Base-by-base conservation (phyloP, 1,140 invertebrate species). In the Neodiprion virginianus region DNA sequence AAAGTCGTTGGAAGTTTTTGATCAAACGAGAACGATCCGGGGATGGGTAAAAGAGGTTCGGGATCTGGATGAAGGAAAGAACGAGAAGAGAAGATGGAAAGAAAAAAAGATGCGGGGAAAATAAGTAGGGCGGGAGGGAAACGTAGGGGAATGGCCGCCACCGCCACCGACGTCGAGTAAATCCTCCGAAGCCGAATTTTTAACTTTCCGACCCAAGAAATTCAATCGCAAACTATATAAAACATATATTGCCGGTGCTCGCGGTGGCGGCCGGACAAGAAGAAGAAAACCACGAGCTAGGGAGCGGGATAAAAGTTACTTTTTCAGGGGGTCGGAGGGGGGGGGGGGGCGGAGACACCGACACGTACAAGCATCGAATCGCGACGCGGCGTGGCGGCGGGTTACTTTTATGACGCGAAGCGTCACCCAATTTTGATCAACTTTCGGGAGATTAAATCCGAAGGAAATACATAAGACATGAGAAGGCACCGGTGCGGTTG, bases 391-490 rank as follows among this genome's bases (percentile, higher is more conserved):
- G 69, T 71, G 17, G 69, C 66, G 61, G 48, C 65, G 48, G 48
- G 67, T 72, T 75, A 78, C 76, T 78, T 78, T 76, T 76, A 76
- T 78, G 74, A 78, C 53, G n/a, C n/a, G 53, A 61, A 67, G 23
- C 28, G 65, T 47, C 71, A 17, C 68, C 47, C 65, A 67, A 73
- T 74, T 73, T 78, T 78, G 72, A 76, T 67, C 73, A 78, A 78
- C 69, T 75, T 78, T 76, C 48, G 74, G 47, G 68, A 71, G 75
- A 73, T 76, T 78, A 76, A 78, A 78, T 78, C 75, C 71, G 73
- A 74, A 47, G 72, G 67, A 78, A 78, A 78, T 78, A 78, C 77
- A 78, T 78, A 78, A 78, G 72, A 75, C 77, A 78, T 78, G 73
- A 78, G 75, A 74, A 73, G 72, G 53, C 21, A 75, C 71, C 50